A percentile compares a stretch with the other conserved stretches of the same genome.
Evolutionary conservation across 2,888 invertebrate species (phyloP).

Genomic region (Plusia festucae): DNA sequence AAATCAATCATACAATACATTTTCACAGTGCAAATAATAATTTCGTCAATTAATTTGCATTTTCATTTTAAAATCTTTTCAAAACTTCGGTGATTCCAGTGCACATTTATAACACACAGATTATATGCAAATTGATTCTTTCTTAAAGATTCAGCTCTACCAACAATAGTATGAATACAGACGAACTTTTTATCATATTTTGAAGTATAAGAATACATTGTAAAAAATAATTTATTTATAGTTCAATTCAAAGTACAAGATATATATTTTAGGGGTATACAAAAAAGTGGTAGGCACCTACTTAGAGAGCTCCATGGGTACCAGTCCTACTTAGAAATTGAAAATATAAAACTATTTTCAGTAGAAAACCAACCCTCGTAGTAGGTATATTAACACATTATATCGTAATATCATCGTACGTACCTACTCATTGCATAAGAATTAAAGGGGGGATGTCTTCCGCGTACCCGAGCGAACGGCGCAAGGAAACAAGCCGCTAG

Average conservation of each 20-base stretch:
- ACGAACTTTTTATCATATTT: background rate
- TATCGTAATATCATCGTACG: conserved; percentile 36
- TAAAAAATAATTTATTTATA: background rate
- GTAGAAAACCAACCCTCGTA: conserved; percentile 27
- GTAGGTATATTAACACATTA: conserved; percentile 38
- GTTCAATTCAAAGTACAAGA: no score
- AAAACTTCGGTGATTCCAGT: background rate
- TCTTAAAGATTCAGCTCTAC: background rate
- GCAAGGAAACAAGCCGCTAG: conserved; percentile 49
- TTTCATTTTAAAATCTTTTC: background rate
- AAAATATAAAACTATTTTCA: no score
- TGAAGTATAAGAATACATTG: background rate
- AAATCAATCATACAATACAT: no score
- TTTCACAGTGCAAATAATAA: background rate
- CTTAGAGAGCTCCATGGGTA: no score
- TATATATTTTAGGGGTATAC: background rate
- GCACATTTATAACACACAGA: background rate
- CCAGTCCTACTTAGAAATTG: no score
- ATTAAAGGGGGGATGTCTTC: conserved; percentile 58
- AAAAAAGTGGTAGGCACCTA: no score
- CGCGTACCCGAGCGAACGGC: conserved; percentile 58
- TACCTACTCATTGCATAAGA: conserved; percentile 61
- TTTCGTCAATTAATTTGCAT: background rate
- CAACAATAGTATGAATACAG: background rate
- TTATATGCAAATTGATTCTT: background rate